A percentile compares a stretch with the other conserved stretches of the same genome.
Conservation (phyloP, 2,113 vertebrate genomes). For the Phyllostomus discolor region DNA sequence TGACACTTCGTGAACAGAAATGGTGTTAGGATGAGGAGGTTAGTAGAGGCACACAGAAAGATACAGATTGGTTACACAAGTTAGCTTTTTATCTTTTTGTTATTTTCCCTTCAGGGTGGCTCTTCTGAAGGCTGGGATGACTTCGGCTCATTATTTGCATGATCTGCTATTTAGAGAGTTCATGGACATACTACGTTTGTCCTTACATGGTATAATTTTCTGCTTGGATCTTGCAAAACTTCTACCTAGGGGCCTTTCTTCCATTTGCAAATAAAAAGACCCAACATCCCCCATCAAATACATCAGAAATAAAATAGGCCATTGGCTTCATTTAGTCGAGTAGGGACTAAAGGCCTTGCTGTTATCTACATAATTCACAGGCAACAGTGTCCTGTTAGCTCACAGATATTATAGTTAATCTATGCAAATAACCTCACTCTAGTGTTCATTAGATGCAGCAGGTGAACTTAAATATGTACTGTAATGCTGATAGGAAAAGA, state of each 20-base stretch:
- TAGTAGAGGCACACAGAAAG: background rate
- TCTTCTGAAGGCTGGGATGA: slow-evolving; percentile 65
- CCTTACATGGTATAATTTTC: slow-evolving; percentile 58
- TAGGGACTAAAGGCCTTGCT: background rate
- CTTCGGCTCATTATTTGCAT: slow-evolving; percentile 60
- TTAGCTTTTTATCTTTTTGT: background rate
- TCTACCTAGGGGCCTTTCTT: slow-evolving; percentile 47
- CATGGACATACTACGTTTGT: slow-evolving; percentile 43
- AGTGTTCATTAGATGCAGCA: background rate
- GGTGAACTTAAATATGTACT: background rate
- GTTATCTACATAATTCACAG: background rate
- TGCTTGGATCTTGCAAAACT: slow-evolving; percentile 56
- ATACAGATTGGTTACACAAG: background rate
- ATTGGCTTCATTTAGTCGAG: background rate
- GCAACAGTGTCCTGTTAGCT: background rate
- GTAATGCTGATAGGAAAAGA: background rate
- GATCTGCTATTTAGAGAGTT: slow-evolving; percentile 58
- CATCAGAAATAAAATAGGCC: background rate
- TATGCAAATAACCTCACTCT: background rate
- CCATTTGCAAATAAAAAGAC: slow-evolving; percentile 29
- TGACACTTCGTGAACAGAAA: background rate
- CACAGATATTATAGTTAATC: background rate
- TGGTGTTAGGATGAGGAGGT: background rate
- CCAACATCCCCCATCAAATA: background rate
- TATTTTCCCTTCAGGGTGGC: background rate